Base-by-base conservation (phyloP, 2,113 vertebrate genomes). In the Bostrychus sinensis region DNA sequence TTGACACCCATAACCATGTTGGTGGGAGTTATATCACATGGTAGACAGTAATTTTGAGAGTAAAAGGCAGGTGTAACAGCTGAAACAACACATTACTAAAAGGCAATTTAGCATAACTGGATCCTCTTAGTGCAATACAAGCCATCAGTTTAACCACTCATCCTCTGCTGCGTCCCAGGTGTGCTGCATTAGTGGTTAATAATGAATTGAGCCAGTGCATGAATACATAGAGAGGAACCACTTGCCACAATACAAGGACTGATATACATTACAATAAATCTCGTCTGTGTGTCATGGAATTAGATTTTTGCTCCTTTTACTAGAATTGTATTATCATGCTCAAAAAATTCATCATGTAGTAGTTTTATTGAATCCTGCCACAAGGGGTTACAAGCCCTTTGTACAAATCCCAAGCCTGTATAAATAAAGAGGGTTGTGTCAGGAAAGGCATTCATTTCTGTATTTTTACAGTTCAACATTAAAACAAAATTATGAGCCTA, bases 81-180 rank as follows among this genome's bases (percentile, higher is more conserved):
- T 51, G 48, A 51, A 51, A 51, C 7, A 51, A 51, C 48, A 28
- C 48, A 51, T 51, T 51, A 51, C 48, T 51, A 28, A 28, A 51
- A 51, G 48, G 25, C 48, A 51, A 51, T 51, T 51, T 51, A 51
- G 48, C 48, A 51, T 51, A 51, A 51, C 16, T 51, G 48, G 26
- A 51, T 14, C 45, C 48, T 51, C 23, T 51, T 51, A 46, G 43
- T 9, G 43, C 43, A 23, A 46, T 46, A 51, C 25, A 30, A 51
- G 25, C 48, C 48, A 10, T 51, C 48, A 28, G 48, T 17, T 51
- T 51, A 51, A 28, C 48, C 48, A 30, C 48, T 51, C 48, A 51
- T 51, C 25, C 7, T n/a, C 14, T 25, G 14, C 25, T 30, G 16
- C 46, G 26, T 30, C 48, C 48, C 48, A 51, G 48, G 48, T 51